Base-by-base conservation (phyloP, 2,797 vertebrate genomes). In the Acanthurus leucopareius region DNA sequence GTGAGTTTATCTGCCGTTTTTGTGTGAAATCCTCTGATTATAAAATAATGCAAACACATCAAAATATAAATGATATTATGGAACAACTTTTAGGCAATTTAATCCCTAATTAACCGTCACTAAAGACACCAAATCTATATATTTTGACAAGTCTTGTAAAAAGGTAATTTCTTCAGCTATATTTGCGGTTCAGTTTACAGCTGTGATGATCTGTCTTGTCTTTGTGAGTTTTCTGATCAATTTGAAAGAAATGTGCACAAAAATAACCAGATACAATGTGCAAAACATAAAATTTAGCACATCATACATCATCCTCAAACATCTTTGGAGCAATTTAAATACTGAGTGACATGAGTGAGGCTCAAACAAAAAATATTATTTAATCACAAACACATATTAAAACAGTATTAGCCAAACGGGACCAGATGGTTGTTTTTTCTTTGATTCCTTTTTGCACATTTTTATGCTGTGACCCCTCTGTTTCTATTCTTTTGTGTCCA, bases 181-280 rank as follows among this genome's bases (percentile, higher is more conserved):
- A 42, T 44, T 70, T 51, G 17, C 35, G 49, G 40, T 56, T 6
- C 7, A 22, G 20, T 48, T 62, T 1, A 20, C 63, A 28, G 32
- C n/a, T 35, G 32, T 35, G 32, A 35, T 35, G 32, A 35, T 35
- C 32, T 35, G 5, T 35, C 32, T 35, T 7, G 32, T 45, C 15
- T 20, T 22, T 44, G 15, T 25, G n/a, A 54, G 35, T 44, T 58
- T 65, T 49, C 42, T 64, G 70, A 35, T 56, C 32, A 57, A 28
- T 65, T 49, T 35, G 52, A 64, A 38, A 8, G 28, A 74, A 58
- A 73, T 25, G 32, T 35, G 32, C 5, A 35, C 32, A 35, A 35
- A 35, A 35, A 35, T 35, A 35, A 7, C 6, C 7, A 7, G 32
- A 35, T 35, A 35, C 32, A 35, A 35, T 35, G 32, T 35, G 32